Base-by-base conservation (phyloP, 2,888 invertebrate species). In the Deroplatys truncata region DNA sequence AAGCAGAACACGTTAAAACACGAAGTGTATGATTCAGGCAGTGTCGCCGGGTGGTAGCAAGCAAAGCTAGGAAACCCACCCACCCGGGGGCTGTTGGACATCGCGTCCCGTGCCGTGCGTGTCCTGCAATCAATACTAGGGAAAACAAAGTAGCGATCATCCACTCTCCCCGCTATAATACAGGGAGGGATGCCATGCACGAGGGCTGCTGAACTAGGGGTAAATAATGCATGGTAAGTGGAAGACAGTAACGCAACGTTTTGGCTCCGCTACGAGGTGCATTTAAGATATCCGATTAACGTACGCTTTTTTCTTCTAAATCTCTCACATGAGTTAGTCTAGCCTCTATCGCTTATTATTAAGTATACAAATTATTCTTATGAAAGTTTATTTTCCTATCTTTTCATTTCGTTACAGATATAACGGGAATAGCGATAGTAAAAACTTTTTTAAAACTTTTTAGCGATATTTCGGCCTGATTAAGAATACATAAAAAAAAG, bases 71-170 rank as follows among this genome's bases (percentile, higher is more conserved):
- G 56, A 72, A 72, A 20, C 4, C 35, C 35, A 35, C 85, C 85
- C 49, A 85, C 85, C 56, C 56, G 56, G 56, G 56, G 56, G 4
- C 56, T 72, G 56, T 16, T 72, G 56, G 56, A 72, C 56, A 72
- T 72, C 56, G 56, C 56, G 56, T 72, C 56, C 56, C 56, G 56
- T 72, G 56, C 56, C 56, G 56, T 72, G 56, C 56, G 56, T 72
- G 56, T 72, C 56, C 88, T 89, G 88, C 90, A 90, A 90, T 90
- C 90, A 90, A 90, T 90, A 90, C 90, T 89, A 83, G 83, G 28
- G 83, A 83, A 89, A 90, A 90, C 90, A 90, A 90, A 90, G 90
- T 89, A 88, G 90, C 88, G 88, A 90, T 90, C 90, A 90, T 89
- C 89, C 56, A 72, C 56, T 25, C 84, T 31, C 84, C 86, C 86